Percentiles rank a stretch among this genome's conserved stretches.
Evolutionary conservation across 2,113 vertebrate genomes (phyloP).

Genomic region (Podarcis raffonei): DNA sequence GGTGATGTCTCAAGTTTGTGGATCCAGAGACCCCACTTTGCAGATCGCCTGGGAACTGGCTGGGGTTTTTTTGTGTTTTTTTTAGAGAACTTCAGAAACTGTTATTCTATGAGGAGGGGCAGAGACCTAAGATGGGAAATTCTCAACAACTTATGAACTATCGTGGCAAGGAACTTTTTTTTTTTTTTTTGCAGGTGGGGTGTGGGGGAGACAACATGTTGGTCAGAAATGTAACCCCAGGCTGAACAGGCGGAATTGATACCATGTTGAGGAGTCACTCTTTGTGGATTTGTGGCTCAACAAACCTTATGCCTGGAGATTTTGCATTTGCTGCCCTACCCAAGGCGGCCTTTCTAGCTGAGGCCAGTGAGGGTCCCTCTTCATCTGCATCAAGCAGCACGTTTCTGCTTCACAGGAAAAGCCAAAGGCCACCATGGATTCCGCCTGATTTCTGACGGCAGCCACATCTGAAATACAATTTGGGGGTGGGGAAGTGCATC

Average conservation of each 20-base stretch:
- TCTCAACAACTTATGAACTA: neutral
- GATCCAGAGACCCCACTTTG: neutral
- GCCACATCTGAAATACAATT: neutral
- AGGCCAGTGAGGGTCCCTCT: neutral
- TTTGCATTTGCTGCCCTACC: neutral
- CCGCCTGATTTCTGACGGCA: neutral
- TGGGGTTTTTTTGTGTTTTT: neutral
- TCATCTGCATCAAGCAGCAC: neutral
- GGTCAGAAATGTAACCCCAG: neutral
- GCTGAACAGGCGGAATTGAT: neutral
- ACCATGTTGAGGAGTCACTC: neutral
- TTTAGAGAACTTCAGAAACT: neutral
- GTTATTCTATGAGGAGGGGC: neutral
- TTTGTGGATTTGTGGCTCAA: neutral
- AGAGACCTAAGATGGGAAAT: neutral
- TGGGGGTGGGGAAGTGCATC: fast-evolving
- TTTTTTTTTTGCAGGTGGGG: neutral
- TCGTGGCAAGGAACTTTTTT: too few species aligned
- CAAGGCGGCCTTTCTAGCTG: too few species aligned
- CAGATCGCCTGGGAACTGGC: neutral
- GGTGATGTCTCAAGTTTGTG: neutral
- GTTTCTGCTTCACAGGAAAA: neutral
- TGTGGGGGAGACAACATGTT: neutral
- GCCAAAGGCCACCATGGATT: too few species aligned
- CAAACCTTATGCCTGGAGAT: neutral